These are phyloP conservation scores for Chymomyza fuscimana DNA, from an alignment of 2,888 invertebrate species.

Conservation along the genomic window DNA sequence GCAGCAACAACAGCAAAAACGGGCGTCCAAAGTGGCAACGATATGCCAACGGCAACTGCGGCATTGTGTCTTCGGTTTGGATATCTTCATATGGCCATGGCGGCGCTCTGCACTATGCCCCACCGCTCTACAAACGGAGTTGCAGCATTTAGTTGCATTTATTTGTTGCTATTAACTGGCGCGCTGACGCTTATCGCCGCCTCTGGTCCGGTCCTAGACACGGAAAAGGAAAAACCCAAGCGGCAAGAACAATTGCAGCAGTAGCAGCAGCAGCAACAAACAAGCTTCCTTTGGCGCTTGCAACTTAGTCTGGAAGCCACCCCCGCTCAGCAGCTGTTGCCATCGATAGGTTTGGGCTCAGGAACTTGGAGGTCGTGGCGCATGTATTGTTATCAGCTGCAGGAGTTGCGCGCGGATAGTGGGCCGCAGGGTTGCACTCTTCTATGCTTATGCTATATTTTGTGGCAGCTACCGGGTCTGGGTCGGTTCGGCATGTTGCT, in stretches of 20 bases:
- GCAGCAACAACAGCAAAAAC: slow-evolving; percentile 27
- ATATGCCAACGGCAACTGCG: slow-evolving; percentile 77
- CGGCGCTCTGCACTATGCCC: slow-evolving; percentile 2
- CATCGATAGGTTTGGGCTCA: slow-evolving; percentile 9
- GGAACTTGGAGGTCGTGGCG: slow-evolving; percentile 53
- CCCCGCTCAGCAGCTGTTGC: slow-evolving; percentile 45
- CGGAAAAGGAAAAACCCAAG: slow-evolving; percentile 52
- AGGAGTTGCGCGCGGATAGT: slow-evolving; percentile 39
- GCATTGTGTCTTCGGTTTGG: slow-evolving; percentile 79
- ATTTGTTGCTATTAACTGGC: slow-evolving; percentile 80
- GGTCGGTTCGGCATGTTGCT: slow-evolving; percentile 33
- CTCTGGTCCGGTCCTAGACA: slow-evolving; percentile 20
- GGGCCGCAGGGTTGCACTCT: slow-evolving; percentile 12
- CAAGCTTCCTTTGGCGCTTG: not conserved
- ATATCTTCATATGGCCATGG: slow-evolving; percentile 77
- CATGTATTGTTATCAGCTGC: slow-evolving; percentile 62
- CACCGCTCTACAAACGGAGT: slow-evolving; percentile 15
- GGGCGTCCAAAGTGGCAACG: slow-evolving; percentile 60
- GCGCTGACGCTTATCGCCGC: slow-evolving; percentile 75
- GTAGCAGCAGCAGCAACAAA: slow-evolving; percentile 13
- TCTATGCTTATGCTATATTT: slow-evolving; percentile 63
- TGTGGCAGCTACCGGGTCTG: slow-evolving; percentile 37
- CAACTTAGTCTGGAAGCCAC: slow-evolving; percentile 24
- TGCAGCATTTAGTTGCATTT: slow-evolving; percentile 78
- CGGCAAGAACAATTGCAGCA: slow-evolving; percentile 60